Percentiles rank a stretch among this genome's conserved stretches.
Evolutionary conservation across 2,113 vertebrate species (phyloP).

Genomic region (Gobiocypris rarus): DNA sequence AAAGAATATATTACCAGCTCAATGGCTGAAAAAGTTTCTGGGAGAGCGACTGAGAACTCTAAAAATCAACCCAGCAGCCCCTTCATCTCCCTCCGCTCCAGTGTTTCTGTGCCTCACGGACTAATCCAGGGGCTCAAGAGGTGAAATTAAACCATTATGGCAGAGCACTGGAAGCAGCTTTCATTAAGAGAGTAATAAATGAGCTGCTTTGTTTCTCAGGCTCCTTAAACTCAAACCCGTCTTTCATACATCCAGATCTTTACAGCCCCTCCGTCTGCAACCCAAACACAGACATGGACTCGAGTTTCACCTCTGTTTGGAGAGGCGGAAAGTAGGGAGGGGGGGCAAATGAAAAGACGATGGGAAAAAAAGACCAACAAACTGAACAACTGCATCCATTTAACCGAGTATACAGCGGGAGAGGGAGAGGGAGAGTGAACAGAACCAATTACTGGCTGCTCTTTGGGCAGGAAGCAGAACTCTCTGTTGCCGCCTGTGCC

Average conservation of each 20-base stretch:
- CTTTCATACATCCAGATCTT: constrained; percentile 42
- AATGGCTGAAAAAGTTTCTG: constrained; percentile 2
- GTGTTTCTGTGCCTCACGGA: not conserved
- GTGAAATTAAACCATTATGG: constrained; percentile 53
- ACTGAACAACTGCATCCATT: constrained; percentile 56
- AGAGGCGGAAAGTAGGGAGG: constrained; percentile 18
- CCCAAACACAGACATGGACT: constrained; percentile 38
- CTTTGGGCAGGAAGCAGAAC: constrained; percentile 45
- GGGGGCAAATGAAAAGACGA: constrained; percentile 1
- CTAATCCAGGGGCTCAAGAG: constrained; percentile 38
- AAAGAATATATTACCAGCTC: not conserved
- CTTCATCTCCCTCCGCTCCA: constrained; percentile 23
- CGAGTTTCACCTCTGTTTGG: constrained; percentile 38
- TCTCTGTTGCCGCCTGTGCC: constrained; percentile 36
- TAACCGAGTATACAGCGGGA: constrained; percentile 37
- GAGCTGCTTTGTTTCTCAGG: constrained; percentile 49
- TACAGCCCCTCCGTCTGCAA: constrained; percentile 33
- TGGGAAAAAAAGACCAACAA: constrained; percentile 38
- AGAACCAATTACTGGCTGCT: constrained; percentile 50
- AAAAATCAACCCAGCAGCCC: not conserved
- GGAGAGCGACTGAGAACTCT: not conserved
- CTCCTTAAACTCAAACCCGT: constrained; percentile 40
- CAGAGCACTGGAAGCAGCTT: constrained; percentile 46
- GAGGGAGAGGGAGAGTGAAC: constrained; percentile 34
- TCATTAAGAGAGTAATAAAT: constrained; percentile 59